These are phyloP conservation scores for Dreissena polymorpha DNA, from an alignment of 1,140 invertebrate species.

Conservation along the genomic window DNA sequence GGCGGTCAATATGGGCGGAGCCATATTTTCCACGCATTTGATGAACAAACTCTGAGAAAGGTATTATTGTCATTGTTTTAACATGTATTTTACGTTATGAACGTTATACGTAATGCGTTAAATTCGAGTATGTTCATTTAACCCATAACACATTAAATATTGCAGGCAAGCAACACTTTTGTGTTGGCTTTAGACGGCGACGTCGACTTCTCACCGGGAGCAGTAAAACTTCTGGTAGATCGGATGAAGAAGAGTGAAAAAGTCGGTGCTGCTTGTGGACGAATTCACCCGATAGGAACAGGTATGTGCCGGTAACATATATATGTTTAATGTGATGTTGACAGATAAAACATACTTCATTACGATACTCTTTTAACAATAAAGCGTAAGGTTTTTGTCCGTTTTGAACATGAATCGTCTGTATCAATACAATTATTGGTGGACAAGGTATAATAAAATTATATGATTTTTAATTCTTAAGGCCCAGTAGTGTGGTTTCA, in stretches of 20 bases:
- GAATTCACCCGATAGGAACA: constrained; percentile 98
- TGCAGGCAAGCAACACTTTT: constrained; percentile 94
- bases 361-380: background rate
- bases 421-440: background rate
- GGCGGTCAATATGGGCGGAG: background rate
- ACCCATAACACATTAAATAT: background rate
- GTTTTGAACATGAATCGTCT: background rate
- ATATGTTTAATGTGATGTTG: background rate
- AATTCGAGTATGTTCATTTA: background rate
- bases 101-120: background rate
- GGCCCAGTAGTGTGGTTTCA: constrained; percentile 94
- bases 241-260: constrained; percentile 99
- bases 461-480: constrained; percentile 61
- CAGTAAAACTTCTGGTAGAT: constrained; percentile 96
- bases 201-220: constrained; percentile 98
- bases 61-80: constrained; percentile 12
- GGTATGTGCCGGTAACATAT: constrained; percentile 80
- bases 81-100: background rate
- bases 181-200: constrained; percentile 98
- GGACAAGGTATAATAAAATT: background rate
- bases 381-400: background rate
- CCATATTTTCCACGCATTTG: constrained; percentile 49
- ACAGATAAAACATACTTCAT: background rate
- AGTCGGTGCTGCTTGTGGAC: constrained; percentile 97
- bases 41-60: constrained; percentile 28